phyloP scores from a whole-genome alignment of 2,797 vertebrate genomes.

The Lepus oiostolus region DNA sequence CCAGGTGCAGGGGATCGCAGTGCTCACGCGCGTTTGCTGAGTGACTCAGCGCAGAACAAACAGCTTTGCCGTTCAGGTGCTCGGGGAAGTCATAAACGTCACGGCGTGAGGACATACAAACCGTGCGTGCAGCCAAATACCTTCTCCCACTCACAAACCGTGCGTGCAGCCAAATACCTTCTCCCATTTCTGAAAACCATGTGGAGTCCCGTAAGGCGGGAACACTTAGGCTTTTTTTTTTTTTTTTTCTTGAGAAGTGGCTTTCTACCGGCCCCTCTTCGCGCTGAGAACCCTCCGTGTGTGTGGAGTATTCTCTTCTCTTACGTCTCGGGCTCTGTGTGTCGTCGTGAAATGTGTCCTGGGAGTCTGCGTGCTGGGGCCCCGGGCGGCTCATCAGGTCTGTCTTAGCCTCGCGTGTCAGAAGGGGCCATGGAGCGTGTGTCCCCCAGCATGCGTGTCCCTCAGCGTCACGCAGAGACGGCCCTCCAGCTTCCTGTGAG shows the following conservation, averaged over 20 bases:
- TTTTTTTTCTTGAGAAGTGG: neutral
- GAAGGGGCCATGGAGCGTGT: rapidly evolving
- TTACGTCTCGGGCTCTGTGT: too few relatives aligned
- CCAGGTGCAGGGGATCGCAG: rapidly evolving
- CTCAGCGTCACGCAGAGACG: rapidly evolving
- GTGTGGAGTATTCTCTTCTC: neutral
- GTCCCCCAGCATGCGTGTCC: rapidly evolving
- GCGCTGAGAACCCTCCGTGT: rapidly evolving
- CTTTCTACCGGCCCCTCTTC: neutral
- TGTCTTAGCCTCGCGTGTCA: neutral
- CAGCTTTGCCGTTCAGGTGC: neutral
- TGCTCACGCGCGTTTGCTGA: neutral
- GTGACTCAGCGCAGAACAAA: neutral
- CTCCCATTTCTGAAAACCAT: too few relatives aligned
- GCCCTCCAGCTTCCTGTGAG: neutral
- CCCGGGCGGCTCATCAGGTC: rapidly evolving
- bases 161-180: too few relatives aligned
- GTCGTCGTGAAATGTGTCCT: rapidly evolving
- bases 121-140: rapidly evolving
- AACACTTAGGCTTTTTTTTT: too few relatives aligned
- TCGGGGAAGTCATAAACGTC: neutral
- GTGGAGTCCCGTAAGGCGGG: too few relatives aligned
- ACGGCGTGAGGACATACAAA: too few relatives aligned
- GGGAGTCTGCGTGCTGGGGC: neutral
- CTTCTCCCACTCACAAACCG: too few relatives aligned